phyloP scores from a whole-genome alignment of 2,113 vertebrate genomes.

The Agapornis roseicollis region DNA sequence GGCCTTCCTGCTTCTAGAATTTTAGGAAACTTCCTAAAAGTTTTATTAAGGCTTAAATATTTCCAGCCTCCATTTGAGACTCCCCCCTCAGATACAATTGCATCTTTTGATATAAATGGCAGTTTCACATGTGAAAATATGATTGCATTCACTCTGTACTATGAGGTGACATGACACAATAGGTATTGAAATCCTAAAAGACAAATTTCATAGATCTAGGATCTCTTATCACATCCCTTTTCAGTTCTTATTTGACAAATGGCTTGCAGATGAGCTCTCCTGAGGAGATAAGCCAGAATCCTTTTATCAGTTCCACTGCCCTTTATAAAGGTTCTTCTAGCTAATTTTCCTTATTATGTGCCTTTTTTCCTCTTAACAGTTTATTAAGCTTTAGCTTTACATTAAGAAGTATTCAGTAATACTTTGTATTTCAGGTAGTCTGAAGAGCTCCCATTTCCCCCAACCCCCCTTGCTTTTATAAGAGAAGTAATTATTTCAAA shows the following conservation, averaged over 20 bases:
- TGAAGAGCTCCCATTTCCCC: neutral
- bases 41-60: neutral
- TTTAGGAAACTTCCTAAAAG: neutral
- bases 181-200: conserved; percentile 37
- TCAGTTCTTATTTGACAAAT: conserved; percentile 46
- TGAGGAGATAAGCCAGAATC: conserved; percentile 21
- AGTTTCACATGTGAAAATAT: conserved; percentile 34
- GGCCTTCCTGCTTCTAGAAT: neutral
- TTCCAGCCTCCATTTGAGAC: neutral
- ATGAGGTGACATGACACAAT: neutral
- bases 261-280: conserved; percentile 42
- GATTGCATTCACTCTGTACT: neutral
- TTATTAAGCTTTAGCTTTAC: neutral
- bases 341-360: conserved; percentile 13
- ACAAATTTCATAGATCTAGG: conserved; percentile 44
- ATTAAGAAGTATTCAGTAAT: neutral
- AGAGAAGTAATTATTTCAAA: neutral
- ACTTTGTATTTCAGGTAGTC: neutral
- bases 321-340: conserved; percentile 20
- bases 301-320: conserved; percentile 17
- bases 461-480: neutral
- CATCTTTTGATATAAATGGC: neutral
- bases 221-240: conserved; percentile 37
- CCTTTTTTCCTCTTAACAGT: neutral
- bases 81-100: neutral